phyloP scores from a whole-genome alignment of 2,113 vertebrate genomes.

The Myocastor coypus region DNA sequence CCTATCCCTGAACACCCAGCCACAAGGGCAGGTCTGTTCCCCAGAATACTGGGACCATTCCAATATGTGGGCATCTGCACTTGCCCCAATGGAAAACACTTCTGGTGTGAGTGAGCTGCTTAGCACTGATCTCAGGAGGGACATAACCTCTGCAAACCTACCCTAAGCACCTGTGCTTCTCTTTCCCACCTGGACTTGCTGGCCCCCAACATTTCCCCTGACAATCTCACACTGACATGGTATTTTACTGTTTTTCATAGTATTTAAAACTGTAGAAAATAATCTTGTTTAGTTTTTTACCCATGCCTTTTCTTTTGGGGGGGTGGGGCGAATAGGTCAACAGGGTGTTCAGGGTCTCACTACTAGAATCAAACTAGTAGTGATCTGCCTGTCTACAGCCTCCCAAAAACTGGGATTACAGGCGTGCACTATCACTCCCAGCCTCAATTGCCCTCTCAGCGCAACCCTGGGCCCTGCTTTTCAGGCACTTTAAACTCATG shows the following conservation, averaged over 20 bases:
- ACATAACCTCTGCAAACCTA: not conserved
- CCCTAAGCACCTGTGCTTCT: not conserved
- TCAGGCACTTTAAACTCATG: not conserved
- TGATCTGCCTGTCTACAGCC: no score
- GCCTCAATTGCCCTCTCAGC: no score
- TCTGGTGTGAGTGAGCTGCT: not conserved
- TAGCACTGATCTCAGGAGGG: not conserved
- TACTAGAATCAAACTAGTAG: no score
- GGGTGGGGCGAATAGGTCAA: no score
- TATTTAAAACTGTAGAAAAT: not conserved
- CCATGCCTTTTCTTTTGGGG: not conserved
- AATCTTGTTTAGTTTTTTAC: not conserved
- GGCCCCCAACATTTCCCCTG: accelerated
- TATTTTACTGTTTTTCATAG: not conserved
- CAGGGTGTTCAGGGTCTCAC: no score
- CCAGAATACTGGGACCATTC: not conserved
- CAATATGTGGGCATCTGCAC: not conserved
- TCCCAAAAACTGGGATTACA: no score
- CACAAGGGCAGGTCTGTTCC: slow-evolving; percentile 10
- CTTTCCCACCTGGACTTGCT: not conserved
- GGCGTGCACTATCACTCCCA: no score
- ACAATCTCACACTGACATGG: not conserved
- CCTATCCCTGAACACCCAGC: not conserved
- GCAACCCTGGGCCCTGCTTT: no score
- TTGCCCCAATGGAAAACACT: not conserved